Conservation (phyloP, 2,113 vertebrate species). For the Sylvietta virens region DNA sequence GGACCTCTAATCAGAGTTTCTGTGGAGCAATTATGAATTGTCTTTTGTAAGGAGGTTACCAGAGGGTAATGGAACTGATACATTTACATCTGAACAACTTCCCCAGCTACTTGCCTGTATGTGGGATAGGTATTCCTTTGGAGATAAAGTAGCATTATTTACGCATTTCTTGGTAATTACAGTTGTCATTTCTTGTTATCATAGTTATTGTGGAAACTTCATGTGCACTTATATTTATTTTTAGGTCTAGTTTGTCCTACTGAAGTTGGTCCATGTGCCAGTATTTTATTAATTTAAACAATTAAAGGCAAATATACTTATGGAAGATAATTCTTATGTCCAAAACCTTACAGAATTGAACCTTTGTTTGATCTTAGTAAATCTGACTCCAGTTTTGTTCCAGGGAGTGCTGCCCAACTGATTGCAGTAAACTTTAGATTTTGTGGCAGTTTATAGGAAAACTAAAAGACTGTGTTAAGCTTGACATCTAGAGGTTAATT, state of each 20-base stretch:
- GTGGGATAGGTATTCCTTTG: background rate
- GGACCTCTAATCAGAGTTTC: background rate
- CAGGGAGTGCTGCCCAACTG: background rate
- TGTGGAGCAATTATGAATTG: background rate
- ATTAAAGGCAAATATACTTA: background rate
- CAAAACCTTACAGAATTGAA: background rate
- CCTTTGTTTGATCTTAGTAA: background rate
- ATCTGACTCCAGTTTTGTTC: background rate
- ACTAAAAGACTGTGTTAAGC: background rate
- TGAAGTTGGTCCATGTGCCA: background rate
- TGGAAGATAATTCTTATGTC: background rate
- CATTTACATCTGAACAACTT: background rate
- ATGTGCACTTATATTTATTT: background rate
- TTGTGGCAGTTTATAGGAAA: background rate
- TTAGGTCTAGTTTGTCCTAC: background rate
- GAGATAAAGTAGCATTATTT: background rate
- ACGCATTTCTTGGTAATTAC: background rate
- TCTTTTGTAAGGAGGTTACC: background rate
- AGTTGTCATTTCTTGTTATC: background rate
- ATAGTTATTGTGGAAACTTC: background rate
- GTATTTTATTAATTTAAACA: background rate
- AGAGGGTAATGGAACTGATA: background rate
- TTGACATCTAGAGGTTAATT: background rate
- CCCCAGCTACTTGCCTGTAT: background rate
- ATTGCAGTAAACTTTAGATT: background rate